phyloP scores from a whole-genome alignment of 2,113 vertebrate species.

The Leucosticte australis region DNA sequence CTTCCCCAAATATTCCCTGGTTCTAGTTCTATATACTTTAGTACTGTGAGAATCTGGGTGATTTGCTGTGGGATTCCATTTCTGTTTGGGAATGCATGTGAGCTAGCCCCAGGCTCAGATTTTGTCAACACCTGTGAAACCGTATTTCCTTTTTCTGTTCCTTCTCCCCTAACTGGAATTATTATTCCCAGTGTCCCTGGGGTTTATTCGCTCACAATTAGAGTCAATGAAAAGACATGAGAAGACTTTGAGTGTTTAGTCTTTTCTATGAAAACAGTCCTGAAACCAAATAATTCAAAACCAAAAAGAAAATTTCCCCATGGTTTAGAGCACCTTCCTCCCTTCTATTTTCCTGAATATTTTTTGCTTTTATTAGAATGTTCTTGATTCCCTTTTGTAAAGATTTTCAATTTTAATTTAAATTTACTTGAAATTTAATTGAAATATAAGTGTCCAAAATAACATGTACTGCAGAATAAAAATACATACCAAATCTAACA shows the following conservation, averaged over 20 bases:
- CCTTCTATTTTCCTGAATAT: background rate
- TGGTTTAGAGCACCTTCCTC: background rate
- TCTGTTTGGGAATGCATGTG: background rate
- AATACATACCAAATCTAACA: background rate
- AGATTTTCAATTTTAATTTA: background rate
- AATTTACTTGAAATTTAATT: too few species aligned
- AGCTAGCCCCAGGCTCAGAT: background rate
- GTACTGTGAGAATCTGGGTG: background rate
- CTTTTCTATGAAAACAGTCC: background rate
- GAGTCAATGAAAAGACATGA: background rate
- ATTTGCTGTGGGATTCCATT: background rate
- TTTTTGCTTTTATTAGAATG: background rate
- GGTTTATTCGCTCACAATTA: background rate
- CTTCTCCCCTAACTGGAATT: background rate
- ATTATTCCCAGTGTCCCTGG: background rate
- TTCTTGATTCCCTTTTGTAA: background rate
- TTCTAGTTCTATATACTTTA: background rate
- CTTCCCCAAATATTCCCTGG: background rate
- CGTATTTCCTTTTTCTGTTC: background rate
- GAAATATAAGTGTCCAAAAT: background rate
- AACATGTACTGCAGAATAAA: background rate
- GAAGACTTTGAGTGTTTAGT: background rate
- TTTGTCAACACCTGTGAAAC: slow-evolving; percentile 21
- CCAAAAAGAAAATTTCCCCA: background rate
- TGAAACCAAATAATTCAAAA: background rate